A percentile compares a stretch with the other conserved stretches of the same genome.
phyloP scores from a whole-genome alignment of 1,140 invertebrate species.

The Samia ricini region DNA sequence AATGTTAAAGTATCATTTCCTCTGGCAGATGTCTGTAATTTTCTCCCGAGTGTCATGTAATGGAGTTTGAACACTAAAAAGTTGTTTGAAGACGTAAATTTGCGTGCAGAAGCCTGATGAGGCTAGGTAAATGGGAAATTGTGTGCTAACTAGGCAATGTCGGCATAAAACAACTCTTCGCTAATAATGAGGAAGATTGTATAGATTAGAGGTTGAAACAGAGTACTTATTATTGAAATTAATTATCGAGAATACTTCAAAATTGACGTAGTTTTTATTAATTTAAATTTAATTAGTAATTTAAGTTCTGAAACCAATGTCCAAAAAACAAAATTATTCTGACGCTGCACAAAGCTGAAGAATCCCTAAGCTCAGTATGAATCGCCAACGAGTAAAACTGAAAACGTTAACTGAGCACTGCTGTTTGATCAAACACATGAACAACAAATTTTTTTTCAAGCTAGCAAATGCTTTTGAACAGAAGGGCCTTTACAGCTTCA shows the following conservation, averaged over 20 bases:
- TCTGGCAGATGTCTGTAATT: neutral
- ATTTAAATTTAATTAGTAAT: neutral
- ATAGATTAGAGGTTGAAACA: slow-evolving; percentile 35
- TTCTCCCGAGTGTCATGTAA: neutral
- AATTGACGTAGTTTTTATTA: too few species aligned
- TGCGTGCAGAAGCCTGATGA: slow-evolving; percentile 30
- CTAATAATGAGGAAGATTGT: slow-evolving; percentile 70
- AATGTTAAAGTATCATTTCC: neutral
- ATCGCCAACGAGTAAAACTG: too few species aligned
- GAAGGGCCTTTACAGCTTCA: too few species aligned
- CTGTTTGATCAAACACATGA: too few species aligned
- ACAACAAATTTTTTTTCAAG: too few species aligned
- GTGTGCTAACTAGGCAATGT: slow-evolving; percentile 67
- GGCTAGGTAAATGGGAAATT: slow-evolving; percentile 70
- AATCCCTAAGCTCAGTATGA: neutral
- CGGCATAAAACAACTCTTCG: slow-evolving; percentile 74
- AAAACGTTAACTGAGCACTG: too few species aligned
- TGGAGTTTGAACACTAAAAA: neutral
- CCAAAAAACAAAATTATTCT: slow-evolving; percentile 1
- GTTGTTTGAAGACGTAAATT: slow-evolving; percentile 27
- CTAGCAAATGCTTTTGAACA: too few species aligned
- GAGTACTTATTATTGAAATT: too few species aligned
- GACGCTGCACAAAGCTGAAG: neutral
- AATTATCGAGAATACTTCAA: too few species aligned
- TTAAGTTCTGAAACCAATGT: neutral